Conservation (phyloP, 2,113 vertebrate species). For the Calcarius ornatus region DNA sequence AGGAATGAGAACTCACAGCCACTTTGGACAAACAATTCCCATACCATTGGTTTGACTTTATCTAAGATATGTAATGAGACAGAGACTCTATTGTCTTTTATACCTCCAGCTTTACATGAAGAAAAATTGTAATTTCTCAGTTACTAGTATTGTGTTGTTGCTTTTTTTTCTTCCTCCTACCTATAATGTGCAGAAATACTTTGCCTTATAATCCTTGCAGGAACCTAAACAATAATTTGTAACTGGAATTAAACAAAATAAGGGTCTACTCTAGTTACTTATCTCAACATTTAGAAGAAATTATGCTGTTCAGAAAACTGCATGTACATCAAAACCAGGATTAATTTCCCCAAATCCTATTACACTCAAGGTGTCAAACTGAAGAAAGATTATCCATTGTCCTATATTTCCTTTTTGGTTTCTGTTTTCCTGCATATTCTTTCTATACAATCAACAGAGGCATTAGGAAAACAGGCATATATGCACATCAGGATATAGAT, state of each 20-base stretch:
- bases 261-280: background rate
- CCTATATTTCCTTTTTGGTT: background rate
- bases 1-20: background rate
- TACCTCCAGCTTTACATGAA: background rate
- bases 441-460: background rate
- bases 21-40: background rate
- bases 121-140: background rate
- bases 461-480: background rate
- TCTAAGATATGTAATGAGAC: background rate
- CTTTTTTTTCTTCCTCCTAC: background rate
- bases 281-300: background rate
- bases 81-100: background rate
- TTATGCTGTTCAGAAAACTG: background rate
- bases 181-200: background rate
- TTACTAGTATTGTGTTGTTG: background rate
- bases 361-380: background rate
- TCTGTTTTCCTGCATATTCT: background rate
- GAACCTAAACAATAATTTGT: background rate
- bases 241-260: background rate
- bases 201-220: background rate
- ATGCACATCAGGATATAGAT: background rate
- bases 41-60: background rate
- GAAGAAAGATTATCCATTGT: accelerated
- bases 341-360: constrained; percentile 1
- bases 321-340: background rate